Percentiles rank a stretch among this genome's conserved stretches.
phyloP scores from a whole-genome alignment of 2,113 vertebrate genomes.

The Cromileptes altivelis region DNA sequence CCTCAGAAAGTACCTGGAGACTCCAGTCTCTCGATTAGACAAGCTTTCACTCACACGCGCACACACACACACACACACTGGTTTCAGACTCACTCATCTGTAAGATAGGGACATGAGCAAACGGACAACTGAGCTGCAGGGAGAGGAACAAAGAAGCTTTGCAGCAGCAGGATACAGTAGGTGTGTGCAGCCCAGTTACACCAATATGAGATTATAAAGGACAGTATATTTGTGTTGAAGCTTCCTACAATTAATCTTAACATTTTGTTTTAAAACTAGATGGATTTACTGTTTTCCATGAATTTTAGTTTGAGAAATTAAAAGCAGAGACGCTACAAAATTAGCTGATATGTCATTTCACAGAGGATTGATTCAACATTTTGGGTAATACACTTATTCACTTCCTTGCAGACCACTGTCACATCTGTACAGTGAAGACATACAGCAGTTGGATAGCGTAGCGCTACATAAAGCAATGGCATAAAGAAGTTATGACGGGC shows the following conservation, averaged over 20 bases:
- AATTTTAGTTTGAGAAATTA: not conserved
- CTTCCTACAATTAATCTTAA: not conserved
- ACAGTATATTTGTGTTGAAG: not conserved
- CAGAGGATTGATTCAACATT: not conserved
- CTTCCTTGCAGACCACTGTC: not conserved
- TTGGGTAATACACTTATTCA: not conserved
- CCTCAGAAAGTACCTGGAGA: conserved; percentile 48
- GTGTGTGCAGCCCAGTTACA: conserved; percentile 8
- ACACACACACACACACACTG: conserved; percentile 14
- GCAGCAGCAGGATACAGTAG: not conserved
- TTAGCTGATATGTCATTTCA: not conserved
- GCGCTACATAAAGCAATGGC: not conserved
- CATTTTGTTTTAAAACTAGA: not conserved
- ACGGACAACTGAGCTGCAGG: conserved; percentile 45
- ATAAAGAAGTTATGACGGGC: no score
- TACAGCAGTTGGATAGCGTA: not conserved
- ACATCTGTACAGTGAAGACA: not conserved
- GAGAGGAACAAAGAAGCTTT: not conserved
- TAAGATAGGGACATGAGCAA: conserved; percentile 36
- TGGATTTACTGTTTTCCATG: not conserved
- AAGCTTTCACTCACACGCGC: conserved; percentile 8
- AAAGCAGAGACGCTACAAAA: not conserved
- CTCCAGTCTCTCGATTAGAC: conserved; percentile 31
- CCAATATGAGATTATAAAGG: not conserved
- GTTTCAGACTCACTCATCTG: conserved; percentile 44